A percentile compares a stretch with the other conserved stretches of the same genome.
phyloP scores from a whole-genome alignment of 2,888 invertebrate genomes.

The Mylabris sibirica region DNA sequence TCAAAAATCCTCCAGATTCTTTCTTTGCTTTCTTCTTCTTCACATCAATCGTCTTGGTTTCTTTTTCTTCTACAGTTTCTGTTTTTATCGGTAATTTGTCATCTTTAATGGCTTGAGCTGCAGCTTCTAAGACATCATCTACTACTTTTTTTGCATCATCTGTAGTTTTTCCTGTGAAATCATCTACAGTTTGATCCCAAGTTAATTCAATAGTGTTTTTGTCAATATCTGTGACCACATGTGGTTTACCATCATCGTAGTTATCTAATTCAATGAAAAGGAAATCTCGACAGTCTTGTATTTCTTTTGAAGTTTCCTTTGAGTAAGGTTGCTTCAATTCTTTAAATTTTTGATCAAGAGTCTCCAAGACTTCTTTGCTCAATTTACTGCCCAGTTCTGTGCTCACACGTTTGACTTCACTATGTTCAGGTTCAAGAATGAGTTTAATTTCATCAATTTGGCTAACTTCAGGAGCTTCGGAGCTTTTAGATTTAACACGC shows the following conservation, averaged over 20 bases:
- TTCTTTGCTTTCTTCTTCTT: constrained; percentile 37
- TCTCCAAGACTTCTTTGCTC: constrained; percentile 29
- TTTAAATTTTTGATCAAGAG: constrained; percentile 39
- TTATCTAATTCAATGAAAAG: constrained; percentile 37
- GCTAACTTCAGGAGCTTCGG: neutral
- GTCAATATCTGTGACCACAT: constrained; percentile 31
- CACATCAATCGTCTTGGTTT: constrained; percentile 27
- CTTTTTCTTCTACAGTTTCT: neutral
- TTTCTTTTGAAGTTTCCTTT: constrained; percentile 21
- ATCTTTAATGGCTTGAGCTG: constrained; percentile 22
- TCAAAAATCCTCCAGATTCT: constrained; percentile 36
- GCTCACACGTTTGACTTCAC: constrained; percentile 7
- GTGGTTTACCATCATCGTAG: constrained; percentile 35
- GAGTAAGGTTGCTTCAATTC: constrained; percentile 38
- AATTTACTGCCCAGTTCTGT: constrained; percentile 19
- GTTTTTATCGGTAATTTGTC: constrained; percentile 17
- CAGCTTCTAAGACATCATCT: constrained; percentile 25
- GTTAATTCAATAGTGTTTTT: neutral
- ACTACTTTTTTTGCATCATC: constrained; percentile 36
- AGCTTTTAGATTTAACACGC: constrained; percentile 26
- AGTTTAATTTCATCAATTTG: neutral
- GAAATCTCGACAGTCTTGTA: constrained; percentile 31
- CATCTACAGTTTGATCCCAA: constrained; percentile 10
- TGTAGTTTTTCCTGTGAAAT: constrained; percentile 32
- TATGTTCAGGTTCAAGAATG: constrained; percentile 10